These are phyloP conservation scores for Myxocyprinus asiaticus DNA, from an alignment of 2,113 vertebrate species.

Conservation along the genomic window DNA sequence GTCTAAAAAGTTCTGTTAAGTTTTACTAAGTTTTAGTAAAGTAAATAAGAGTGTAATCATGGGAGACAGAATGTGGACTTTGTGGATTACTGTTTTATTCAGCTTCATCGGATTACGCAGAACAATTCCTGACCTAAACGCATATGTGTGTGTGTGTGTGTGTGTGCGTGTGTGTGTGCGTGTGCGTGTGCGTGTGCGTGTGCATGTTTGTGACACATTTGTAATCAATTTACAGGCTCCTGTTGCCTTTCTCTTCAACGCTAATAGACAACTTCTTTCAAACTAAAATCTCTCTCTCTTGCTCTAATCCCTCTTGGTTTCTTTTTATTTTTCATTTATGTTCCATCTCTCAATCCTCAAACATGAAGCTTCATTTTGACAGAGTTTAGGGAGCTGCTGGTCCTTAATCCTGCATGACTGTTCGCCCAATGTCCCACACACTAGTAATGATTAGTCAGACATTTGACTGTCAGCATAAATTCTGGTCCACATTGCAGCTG, in stretches of 20 bases:
- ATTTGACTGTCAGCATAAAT: too few relatives aligned
- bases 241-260: not conserved
- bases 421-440: too few relatives aligned
- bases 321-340: not conserved
- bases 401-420: too few relatives aligned
- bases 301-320: not conserved
- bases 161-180: too few relatives aligned
- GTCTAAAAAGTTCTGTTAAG: not conserved
- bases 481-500: too few relatives aligned
- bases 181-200: too few relatives aligned
- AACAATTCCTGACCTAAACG: conserved; percentile 3
- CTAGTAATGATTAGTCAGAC: too few relatives aligned
- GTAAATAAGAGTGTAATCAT: not conserved
- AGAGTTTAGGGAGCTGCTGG: too few relatives aligned
- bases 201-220: not conserved
- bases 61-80: not conserved
- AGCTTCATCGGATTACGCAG: not conserved
- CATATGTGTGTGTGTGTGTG: not conserved
- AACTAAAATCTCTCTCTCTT: not conserved
- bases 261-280: not conserved
- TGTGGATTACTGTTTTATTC: not conserved
- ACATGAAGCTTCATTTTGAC: not conserved
- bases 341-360: not conserved
- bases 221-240: not conserved
- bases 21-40: not conserved